Evolutionary conservation across 2,113 vertebrate genomes (phyloP).

Genomic region (Tachuris rubrigastra): DNA sequence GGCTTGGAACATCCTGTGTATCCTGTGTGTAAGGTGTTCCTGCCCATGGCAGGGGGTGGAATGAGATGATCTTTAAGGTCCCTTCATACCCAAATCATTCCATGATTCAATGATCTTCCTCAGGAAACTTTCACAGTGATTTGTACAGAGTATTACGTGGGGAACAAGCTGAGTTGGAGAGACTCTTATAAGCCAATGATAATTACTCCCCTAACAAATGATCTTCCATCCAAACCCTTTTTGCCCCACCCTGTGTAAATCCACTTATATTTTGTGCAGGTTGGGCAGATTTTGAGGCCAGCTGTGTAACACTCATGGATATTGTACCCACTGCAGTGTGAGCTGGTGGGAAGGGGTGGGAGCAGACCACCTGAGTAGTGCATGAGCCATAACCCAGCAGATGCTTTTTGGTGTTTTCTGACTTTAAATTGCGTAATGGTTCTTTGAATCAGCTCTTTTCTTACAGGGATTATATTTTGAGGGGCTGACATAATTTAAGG

Average conservation of each 20-base stretch:
- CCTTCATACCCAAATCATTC: not conserved
- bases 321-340: not conserved
- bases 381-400: not conserved
- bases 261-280: not conserved
- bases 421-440: not conserved
- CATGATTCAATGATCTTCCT: not conserved
- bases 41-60: not conserved
- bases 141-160: not conserved
- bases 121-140: not conserved
- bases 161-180: not conserved
- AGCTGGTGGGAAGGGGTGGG: not conserved
- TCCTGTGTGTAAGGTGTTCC: fast-evolving
- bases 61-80: not conserved
- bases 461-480: not conserved
- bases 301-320: fast-evolving
- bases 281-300: not conserved
- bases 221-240: not conserved
- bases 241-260: not conserved
- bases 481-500: not conserved
- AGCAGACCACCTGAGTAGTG: not conserved
- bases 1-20: fast-evolving
- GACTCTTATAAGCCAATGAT: not conserved
- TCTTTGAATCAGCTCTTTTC: not conserved
- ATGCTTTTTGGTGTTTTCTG: not conserved
- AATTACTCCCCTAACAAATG: not conserved